phyloP scores from a whole-genome alignment of 2,888 invertebrate species.

The Callosobruchus maculatus region DNA sequence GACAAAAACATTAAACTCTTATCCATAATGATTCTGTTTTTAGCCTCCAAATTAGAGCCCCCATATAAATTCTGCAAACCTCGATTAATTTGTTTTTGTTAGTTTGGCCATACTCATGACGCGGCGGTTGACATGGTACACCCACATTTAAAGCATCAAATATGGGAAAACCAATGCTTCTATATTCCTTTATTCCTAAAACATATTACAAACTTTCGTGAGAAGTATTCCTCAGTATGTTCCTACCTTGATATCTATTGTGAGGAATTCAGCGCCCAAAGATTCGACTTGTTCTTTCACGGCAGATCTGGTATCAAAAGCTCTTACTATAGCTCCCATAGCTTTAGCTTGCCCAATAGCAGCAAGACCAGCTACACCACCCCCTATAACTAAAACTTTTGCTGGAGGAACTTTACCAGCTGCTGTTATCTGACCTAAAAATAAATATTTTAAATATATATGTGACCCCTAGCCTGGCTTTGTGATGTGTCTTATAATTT shows the following conservation, averaged over 20 bases:
- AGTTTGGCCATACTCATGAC: too few relatives aligned
- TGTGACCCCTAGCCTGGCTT: too few relatives aligned
- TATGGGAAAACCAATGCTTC: too few relatives aligned
- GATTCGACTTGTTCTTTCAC: constrained; percentile 84
- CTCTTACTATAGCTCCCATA: constrained; percentile 87
- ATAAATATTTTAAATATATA: too few relatives aligned
- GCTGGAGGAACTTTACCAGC: constrained; percentile 88
- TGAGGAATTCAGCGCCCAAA: constrained; percentile 83
- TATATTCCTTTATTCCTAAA: neutral
- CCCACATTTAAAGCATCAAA: too few relatives aligned
- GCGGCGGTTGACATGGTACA: too few relatives aligned
- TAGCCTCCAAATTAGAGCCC: too few relatives aligned
- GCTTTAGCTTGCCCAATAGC: constrained; percentile 82
- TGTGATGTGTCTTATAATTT: neutral
- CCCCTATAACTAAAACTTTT: constrained; percentile 83
- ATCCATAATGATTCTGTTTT: too few relatives aligned
- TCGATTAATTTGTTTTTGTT: too few relatives aligned
- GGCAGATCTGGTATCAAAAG: constrained; percentile 81
- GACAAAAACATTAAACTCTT: too few relatives aligned
- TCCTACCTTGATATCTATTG: constrained; percentile 67
- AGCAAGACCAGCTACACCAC: constrained; percentile 85
- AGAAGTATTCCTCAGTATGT: neutral
- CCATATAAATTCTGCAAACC: too few relatives aligned
- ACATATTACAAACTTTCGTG: neutral
- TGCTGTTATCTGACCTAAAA: constrained; percentile 81